phyloP scores from a whole-genome alignment of 2,113 vertebrate species.

The Myiagra hebetior region DNA sequence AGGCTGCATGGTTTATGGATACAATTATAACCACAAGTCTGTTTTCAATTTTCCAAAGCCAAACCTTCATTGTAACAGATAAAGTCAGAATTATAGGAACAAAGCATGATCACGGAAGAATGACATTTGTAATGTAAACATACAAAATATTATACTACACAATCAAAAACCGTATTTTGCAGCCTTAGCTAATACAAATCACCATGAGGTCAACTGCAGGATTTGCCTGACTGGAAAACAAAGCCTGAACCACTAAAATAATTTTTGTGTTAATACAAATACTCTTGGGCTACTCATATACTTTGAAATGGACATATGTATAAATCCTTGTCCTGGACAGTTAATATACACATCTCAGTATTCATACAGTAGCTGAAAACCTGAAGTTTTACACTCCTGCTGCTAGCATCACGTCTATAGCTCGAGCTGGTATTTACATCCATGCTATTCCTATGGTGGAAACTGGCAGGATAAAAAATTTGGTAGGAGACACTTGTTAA shows the following conservation, averaged over 20 bases:
- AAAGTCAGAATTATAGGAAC: not conserved
- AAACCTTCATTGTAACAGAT: not conserved
- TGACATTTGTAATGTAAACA: not conserved
- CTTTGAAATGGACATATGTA: not conserved
- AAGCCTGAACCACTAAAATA: not conserved
- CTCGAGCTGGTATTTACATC: not conserved
- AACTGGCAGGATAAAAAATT: not conserved
- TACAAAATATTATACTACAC: not conserved
- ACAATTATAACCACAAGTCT: not conserved
- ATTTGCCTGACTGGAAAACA: not conserved
- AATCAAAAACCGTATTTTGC: not conserved
- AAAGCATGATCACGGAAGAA: not conserved
- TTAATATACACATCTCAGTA: not conserved
- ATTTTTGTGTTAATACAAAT: not conserved
- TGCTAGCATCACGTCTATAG: not conserved
- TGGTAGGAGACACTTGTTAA: not conserved
- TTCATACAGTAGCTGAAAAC: not conserved
- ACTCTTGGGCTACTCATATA: not conserved
- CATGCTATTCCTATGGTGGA: not conserved
- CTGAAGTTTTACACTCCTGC: not conserved
- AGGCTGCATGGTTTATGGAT: not conserved
- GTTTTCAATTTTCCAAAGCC: not conserved
- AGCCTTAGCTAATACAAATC: not conserved
- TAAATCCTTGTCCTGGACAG: not conserved
- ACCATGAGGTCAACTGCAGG: not conserved